phyloP scores from a whole-genome alignment of 2,888 invertebrate genomes.

The Balanococcus diminutus region DNA sequence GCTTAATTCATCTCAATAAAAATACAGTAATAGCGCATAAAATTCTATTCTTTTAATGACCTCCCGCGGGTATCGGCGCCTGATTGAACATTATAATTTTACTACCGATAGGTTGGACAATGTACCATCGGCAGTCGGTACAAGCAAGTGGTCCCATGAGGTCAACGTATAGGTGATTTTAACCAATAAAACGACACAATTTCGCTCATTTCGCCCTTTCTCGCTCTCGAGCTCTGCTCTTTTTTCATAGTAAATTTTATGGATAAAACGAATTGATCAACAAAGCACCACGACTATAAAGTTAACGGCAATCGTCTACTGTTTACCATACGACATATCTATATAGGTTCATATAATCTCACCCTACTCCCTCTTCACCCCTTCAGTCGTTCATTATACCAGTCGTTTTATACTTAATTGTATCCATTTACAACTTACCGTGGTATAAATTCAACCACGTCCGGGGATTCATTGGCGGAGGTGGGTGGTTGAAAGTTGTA shows the following conservation, averaged over 20 bases:
- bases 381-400: no score
- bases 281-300: background rate
- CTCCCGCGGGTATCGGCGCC: conserved; percentile 49
- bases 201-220: background rate
- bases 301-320: conserved; percentile 4
- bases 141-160: conserved; percentile 34
- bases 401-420: no score
- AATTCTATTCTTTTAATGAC: conserved; percentile 46
- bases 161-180: conserved; percentile 39
- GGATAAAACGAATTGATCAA: conserved; percentile 25
- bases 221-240: background rate
- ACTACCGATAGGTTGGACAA: background rate
- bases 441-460: no score
- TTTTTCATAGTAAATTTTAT: conserved; percentile 26
- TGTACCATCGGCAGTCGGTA: background rate
- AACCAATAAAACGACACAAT: conserved; percentile 45
- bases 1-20: conserved; percentile 2
- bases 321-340: background rate
- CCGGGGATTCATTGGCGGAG: no score
- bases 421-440: no score
- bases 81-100: conserved; percentile 46
- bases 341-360: no score
- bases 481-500: no score
- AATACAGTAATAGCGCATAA: conserved; percentile 38
- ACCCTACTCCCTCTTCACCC: no score